Conservation (phyloP, 2,888 invertebrate species). For the Carcina quercana region DNA sequence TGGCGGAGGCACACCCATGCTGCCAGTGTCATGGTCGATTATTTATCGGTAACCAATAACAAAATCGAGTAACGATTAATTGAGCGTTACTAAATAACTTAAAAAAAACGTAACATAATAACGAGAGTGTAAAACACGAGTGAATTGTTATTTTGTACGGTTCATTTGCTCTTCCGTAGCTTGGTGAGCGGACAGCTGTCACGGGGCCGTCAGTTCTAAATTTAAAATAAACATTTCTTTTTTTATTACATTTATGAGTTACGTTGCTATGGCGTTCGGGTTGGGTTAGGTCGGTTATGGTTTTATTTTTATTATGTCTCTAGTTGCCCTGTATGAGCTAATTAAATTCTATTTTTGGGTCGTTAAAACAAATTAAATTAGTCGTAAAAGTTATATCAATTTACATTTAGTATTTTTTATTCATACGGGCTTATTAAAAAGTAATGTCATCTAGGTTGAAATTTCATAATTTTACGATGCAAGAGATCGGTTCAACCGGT, state of each 20-base stretch:
- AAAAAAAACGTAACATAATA: slow-evolving; percentile 38
- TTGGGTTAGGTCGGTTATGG: slow-evolving; percentile 13
- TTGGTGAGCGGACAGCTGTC: slow-evolving; percentile 64
- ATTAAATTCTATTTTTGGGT: not conserved
- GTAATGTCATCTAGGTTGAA: too few relatives aligned
- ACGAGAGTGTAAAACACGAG: slow-evolving; percentile 43
- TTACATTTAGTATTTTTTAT: too few relatives aligned
- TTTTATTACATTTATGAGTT: slow-evolving; percentile 49
- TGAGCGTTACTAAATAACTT: slow-evolving; percentile 50
- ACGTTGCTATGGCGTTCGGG: slow-evolving; percentile 2
- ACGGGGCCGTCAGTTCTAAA: slow-evolving; percentile 56
- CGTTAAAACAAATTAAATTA: not conserved
- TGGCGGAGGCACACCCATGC: slow-evolving; percentile 20
- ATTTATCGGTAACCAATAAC: slow-evolving; percentile 26
- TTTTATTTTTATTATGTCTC: slow-evolving; percentile 1
- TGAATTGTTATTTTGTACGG: slow-evolving; percentile 60
- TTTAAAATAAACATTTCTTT: slow-evolving; percentile 59
- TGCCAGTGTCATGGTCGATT: slow-evolving; percentile 36
- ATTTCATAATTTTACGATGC: too few relatives aligned
- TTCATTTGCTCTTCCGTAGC: slow-evolving; percentile 56
- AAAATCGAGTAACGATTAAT: slow-evolving; percentile 31
- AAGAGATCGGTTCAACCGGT: too few relatives aligned
- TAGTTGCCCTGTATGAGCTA: not conserved
- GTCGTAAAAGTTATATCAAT: too few relatives aligned
- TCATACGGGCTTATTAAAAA: too few relatives aligned